Conservation (phyloP, 1,140 invertebrate genomes). For the Drosophila athabasca region DNA sequence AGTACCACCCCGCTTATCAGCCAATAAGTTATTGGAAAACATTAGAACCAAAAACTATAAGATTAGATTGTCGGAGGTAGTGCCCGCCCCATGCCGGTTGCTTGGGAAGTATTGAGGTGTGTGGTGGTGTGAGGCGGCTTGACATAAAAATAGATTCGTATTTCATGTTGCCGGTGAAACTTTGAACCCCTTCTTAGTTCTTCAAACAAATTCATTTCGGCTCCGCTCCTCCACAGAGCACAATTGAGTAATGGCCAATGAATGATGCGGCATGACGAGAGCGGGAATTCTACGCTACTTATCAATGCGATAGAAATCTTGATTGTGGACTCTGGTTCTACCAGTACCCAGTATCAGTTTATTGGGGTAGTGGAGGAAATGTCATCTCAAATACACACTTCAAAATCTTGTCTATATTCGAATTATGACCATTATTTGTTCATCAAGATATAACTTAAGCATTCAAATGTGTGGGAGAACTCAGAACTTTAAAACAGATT, state of each 20-base stretch:
- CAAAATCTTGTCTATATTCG: too few relatives aligned
- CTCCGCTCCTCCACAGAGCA: background rate
- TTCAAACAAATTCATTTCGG: conserved; percentile 1
- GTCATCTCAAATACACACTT: too few relatives aligned
- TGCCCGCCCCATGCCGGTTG: conserved; percentile 1
- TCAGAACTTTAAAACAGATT: too few relatives aligned
- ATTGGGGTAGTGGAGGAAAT: too few relatives aligned
- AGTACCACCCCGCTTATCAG: conserved; percentile 25
- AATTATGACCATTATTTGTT: too few relatives aligned
- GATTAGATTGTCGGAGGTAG: conserved; percentile 56
- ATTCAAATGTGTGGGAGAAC: too few relatives aligned
- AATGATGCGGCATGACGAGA: background rate
- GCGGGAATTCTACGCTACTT: background rate
- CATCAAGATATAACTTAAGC: too few relatives aligned
- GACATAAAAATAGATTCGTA: conserved; percentile 56
- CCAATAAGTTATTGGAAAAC: conserved; percentile 41
- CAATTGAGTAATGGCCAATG: conserved; percentile 4
- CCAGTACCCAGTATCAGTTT: too few relatives aligned
- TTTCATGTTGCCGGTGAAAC: conserved; percentile 52
- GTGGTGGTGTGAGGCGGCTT: conserved; percentile 9
- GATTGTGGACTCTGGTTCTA: too few relatives aligned
- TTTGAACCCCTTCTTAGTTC: conserved; percentile 45
- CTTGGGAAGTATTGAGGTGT: conserved; percentile 11
- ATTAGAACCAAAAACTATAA: conserved; percentile 37
- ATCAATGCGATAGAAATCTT: background rate